phyloP scores from a whole-genome alignment of 2,888 invertebrate species.

The Corbicula japonica region DNA sequence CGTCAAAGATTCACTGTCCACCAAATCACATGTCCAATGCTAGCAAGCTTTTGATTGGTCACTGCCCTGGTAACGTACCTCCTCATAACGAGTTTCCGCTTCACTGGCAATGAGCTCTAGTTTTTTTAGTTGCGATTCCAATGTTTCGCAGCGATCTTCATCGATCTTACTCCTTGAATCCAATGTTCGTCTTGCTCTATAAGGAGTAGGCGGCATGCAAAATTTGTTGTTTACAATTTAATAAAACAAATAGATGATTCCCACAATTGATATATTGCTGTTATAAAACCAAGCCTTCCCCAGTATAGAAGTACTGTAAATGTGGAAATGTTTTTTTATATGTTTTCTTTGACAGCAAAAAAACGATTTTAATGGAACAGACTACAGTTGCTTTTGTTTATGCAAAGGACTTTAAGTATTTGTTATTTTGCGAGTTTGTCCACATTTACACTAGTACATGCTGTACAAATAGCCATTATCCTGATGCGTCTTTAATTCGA shows the following conservation, averaged over 20 bases:
- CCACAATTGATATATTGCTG: too few relatives aligned
- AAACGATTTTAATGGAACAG: too few relatives aligned
- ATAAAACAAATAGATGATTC: too few relatives aligned
- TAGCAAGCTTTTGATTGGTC: slow-evolving; percentile 58
- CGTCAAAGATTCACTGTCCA: slow-evolving; percentile 25
- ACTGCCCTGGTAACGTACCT: slow-evolving; percentile 82
- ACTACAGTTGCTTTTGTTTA: too few relatives aligned
- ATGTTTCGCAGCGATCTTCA: slow-evolving; percentile 99
- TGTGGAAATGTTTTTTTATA: too few relatives aligned
- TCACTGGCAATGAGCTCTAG: slow-evolving; percentile 99
- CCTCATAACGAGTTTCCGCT: slow-evolving; percentile 89
- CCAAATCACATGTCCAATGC: slow-evolving; percentile 51
- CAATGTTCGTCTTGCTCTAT: slow-evolving; percentile 97
- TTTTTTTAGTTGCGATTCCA: slow-evolving; percentile 99
- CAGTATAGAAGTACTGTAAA: too few relatives aligned
- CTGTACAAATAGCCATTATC: slow-evolving; percentile 8
- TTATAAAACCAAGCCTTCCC: too few relatives aligned
- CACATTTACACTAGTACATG: slow-evolving; percentile 1
- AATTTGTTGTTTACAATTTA: too few relatives aligned
- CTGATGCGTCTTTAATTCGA: background rate
- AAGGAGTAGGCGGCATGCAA: slow-evolving; percentile 49
- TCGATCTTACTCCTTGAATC: slow-evolving; percentile 99
- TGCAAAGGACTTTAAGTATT: too few relatives aligned
- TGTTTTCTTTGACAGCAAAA: too few relatives aligned
- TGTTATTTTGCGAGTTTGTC: too few relatives aligned